Evolutionary conservation across 2,797 vertebrate genomes (phyloP), one percentile per base, ranked within the genome.

Genomic region (Epinephelus coioides): DNA sequence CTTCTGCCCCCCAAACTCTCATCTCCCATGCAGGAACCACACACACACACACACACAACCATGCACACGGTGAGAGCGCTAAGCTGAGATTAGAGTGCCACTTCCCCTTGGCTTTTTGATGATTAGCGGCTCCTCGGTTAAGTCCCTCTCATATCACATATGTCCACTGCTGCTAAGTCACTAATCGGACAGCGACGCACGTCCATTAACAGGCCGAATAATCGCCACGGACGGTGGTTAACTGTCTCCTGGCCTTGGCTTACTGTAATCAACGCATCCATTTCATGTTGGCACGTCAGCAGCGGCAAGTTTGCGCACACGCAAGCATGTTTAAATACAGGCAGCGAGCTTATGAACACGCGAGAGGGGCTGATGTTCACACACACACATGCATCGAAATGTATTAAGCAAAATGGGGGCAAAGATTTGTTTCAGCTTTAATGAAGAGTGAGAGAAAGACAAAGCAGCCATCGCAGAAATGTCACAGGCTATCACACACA

Each of bases 51-150:
- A 75, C 69, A 63, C 60, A 68, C 50, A 82, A 27, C 9, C n/a
- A 6, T 51, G 30, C 81, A 78, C 86, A 89, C 78, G 73, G 69
- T 53, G 84, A 89, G 86, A 91, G 91, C 70, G 76, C 86, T 95
- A 95, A 95, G 68, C 94, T 89, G 83, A 92, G 92, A 95, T 95
- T 95, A 95, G 83, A 93, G 90, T 77, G 64, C 88, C 90, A 92
- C 91, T 94, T 94, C 92, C 93, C 85, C 92, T 93, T 91, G 88
- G 90, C 91, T 94, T 93, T 94, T 92, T 95, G 91, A 95, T 93
- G 92, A 92, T 93, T 94, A 94, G 92, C 85, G 89, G 93, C 89
- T 90, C 86, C 86, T 91, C 89, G 61, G 80, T 85, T 93, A 94
- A 95, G 90, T 93, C 92, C 88, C 89, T 93, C 91, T 94, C 91